Evolutionary conservation across 2,113 vertebrate species (phyloP).

Genomic region (Corvus cornix): DNA sequence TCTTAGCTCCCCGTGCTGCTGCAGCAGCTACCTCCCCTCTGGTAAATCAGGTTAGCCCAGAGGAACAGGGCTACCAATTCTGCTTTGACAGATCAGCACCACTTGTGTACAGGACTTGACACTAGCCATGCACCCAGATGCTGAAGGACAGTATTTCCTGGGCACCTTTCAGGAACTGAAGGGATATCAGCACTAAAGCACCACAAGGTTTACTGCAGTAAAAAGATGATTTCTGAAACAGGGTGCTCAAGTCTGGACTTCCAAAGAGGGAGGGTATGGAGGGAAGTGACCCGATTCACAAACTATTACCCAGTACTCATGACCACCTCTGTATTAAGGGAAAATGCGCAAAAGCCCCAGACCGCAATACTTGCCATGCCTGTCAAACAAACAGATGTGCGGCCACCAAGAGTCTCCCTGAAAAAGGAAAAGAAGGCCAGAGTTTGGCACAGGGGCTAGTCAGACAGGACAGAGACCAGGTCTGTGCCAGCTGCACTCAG

Average conservation of each 20-base stretch:
- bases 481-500: not conserved
- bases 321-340: not conserved
- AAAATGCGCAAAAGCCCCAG: not conserved
- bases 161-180: not conserved
- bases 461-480: not conserved
- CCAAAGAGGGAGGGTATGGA: not conserved
- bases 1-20: not conserved
- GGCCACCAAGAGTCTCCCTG: not conserved
- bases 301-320: not conserved
- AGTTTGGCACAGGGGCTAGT: not conserved
- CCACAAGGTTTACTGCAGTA: not conserved
- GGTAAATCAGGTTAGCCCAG: not conserved
- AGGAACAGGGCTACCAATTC: not conserved
- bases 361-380: not conserved
- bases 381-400: not conserved
- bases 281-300: not conserved
- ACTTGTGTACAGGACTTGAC: not conserved
- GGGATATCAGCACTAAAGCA: not conserved
- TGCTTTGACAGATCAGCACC: not conserved
- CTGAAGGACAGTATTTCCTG: not conserved
- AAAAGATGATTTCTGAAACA: not conserved
- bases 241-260: not conserved
- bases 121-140: not conserved
- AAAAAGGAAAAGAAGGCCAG: not conserved
- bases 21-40: not conserved